Evolutionary conservation across 2,797 vertebrate genomes (phyloP).

Genomic region (Spondyliosoma cantharus): DNA sequence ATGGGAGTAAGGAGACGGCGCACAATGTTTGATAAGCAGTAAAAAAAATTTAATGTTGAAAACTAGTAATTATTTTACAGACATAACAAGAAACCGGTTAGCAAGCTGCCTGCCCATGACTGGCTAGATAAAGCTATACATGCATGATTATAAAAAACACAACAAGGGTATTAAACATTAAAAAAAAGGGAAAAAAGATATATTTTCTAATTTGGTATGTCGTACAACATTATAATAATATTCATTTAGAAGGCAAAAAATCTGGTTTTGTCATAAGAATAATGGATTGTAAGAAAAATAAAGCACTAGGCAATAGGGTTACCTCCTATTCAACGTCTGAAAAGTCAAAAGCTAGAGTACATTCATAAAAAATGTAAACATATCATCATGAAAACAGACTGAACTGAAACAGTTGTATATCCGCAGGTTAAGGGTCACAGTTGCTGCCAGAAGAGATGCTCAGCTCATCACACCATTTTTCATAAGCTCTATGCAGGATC

Average conservation of each 20-base stretch:
- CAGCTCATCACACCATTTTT: slow-evolving; percentile 83
- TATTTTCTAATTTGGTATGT: background rate
- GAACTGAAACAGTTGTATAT: background rate
- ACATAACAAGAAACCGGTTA: background rate
- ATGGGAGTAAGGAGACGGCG: background rate
- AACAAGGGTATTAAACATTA: background rate
- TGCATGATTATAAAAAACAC: background rate
- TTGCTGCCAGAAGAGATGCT: slow-evolving; percentile 42
- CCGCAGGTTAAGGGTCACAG: slow-evolving; percentile 32
- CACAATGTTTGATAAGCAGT: background rate
- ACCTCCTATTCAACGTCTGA: too few species aligned
- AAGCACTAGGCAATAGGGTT: background rate
- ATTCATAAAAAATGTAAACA: slow-evolving; percentile 17
- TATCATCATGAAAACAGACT: background rate
- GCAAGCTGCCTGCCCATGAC: background rate
- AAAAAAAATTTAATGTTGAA: slow-evolving; percentile 22
- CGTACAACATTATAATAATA: background rate
- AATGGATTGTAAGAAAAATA: background rate
- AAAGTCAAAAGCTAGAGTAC: background rate
- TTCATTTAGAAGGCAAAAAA: background rate
- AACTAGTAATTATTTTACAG: slow-evolving; percentile 1
- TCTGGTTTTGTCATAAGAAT: background rate
- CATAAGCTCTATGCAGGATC: slow-evolving; percentile 77
- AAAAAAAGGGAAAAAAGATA: background rate
- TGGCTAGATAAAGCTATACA: background rate